Conservation (phyloP, 2,888 invertebrate species). For the Cataglyphis rosenhaueri region DNA sequence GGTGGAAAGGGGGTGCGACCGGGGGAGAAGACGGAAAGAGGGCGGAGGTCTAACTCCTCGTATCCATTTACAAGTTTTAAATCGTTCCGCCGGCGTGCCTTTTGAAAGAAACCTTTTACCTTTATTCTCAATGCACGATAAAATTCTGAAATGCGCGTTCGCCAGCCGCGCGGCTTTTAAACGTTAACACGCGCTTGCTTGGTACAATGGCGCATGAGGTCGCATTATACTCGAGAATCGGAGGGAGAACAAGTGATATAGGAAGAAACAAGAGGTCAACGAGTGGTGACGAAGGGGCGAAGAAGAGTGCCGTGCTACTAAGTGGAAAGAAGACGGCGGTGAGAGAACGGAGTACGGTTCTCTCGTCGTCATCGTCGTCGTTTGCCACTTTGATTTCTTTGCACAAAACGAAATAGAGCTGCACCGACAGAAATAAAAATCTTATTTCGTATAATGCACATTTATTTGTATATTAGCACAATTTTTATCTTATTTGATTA, state of each 20-base stretch:
- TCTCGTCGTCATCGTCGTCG: conserved; percentile 55
- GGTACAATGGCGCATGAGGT: conserved; percentile 78
- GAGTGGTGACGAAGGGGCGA: conserved; percentile 52
- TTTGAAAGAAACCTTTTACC: conserved; percentile 82
- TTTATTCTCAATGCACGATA: conserved; percentile 77
- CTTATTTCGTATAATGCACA: not conserved
- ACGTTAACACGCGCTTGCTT: conserved; percentile 77
- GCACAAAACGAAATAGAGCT: not conserved
- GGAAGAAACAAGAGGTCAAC: conserved; percentile 52
- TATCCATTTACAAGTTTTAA: conserved; percentile 83
- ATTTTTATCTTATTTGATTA: not conserved
- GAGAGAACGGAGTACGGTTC: conserved; percentile 59
- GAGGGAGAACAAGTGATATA: conserved; percentile 56
- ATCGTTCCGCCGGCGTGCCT: conserved; percentile 78
- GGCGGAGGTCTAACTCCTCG: conserved; percentile 73
- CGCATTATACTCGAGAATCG: conserved; percentile 80
- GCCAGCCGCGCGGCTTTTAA: conserved; percentile 79
- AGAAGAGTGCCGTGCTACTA: conserved; percentile 35
- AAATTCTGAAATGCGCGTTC: conserved; percentile 80
- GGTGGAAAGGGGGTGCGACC: conserved; percentile 21
- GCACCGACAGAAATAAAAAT: conserved; percentile 16
- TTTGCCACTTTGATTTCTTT: conserved; percentile 58
- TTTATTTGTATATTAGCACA: not conserved
- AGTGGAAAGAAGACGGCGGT: conserved; percentile 59
- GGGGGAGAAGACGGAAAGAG: conserved; percentile 56